phyloP scores from a whole-genome alignment of 2,888 invertebrate species.

The Digitonthophagus gazella region DNA sequence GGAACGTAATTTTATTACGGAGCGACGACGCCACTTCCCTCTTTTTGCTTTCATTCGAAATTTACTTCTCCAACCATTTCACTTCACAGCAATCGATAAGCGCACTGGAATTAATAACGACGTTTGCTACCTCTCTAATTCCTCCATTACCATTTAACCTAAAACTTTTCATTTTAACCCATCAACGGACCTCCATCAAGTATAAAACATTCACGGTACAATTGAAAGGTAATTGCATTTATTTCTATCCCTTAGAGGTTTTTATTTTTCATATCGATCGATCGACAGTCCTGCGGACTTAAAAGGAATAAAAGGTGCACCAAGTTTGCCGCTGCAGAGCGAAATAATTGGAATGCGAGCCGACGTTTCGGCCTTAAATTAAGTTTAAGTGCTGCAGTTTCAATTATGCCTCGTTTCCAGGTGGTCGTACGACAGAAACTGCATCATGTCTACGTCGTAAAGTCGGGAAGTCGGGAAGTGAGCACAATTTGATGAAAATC shows the following conservation, averaged over 20 bases:
- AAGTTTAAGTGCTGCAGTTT: conserved; percentile 13
- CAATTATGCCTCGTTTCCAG: conserved; percentile 9
- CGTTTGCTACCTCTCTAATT: not conserved
- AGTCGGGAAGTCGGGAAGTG: too few relatives aligned
- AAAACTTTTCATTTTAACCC: not conserved
- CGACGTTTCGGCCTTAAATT: conserved; percentile 14
- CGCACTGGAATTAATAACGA: not conserved
- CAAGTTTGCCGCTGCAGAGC: not conserved
- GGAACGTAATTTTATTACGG: too few relatives aligned
- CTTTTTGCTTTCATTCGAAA: too few relatives aligned
- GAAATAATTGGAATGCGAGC: conserved; percentile 14
- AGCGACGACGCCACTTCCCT: too few relatives aligned
- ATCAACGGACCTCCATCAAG: not conserved
- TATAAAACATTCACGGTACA: not conserved
- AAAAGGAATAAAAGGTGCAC: not conserved
- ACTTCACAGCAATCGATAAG: too few relatives aligned
- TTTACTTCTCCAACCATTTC: too few relatives aligned
- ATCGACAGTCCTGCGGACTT: not conserved
- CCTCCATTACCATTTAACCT: not conserved
- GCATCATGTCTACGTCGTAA: not conserved
- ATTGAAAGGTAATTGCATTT: not conserved
- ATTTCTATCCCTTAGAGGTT: not conserved
- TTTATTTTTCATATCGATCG: not conserved
- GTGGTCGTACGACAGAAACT: not conserved
- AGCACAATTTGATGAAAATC: too few relatives aligned